A percentile compares a stretch with the other conserved stretches of the same genome.
These are phyloP conservation scores for Paracanthobrama guichenoti DNA, from an alignment of 2,113 vertebrate genomes.

Conservation along the genomic window DNA sequence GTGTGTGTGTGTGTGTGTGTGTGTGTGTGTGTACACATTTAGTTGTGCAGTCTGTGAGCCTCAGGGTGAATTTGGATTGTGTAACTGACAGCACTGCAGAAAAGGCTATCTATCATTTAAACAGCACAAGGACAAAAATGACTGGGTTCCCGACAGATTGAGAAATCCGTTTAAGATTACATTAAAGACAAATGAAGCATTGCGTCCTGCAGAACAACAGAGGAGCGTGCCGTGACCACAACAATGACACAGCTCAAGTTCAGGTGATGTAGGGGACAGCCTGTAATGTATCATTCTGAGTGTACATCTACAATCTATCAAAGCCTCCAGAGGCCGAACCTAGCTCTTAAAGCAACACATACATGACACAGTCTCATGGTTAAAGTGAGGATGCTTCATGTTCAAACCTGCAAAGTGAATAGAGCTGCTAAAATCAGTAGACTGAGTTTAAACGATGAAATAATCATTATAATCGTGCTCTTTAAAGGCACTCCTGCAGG, in stretches of 20 bases:
- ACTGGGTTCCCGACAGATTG: background rate
- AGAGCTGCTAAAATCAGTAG: constrained; percentile 24
- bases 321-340: background rate
- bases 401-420: background rate
- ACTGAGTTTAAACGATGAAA: background rate
- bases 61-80: background rate
- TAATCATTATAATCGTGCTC: constrained; percentile 5
- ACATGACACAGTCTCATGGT: background rate
- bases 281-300: background rate
- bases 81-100: background rate
- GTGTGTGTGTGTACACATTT: background rate
- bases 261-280: background rate
- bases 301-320: background rate
- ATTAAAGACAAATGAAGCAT: background rate
- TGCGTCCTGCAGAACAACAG: background rate
- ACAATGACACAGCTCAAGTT: background rate
- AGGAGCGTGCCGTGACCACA: background rate
- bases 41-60: background rate
- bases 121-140: background rate
- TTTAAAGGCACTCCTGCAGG: background rate
- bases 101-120: background rate
- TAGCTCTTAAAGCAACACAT: background rate
- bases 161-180: background rate
- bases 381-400: background rate
- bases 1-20: too few species aligned